Base-by-base conservation (phyloP, 2,113 vertebrate genomes). In the Spilogale gracilis region DNA sequence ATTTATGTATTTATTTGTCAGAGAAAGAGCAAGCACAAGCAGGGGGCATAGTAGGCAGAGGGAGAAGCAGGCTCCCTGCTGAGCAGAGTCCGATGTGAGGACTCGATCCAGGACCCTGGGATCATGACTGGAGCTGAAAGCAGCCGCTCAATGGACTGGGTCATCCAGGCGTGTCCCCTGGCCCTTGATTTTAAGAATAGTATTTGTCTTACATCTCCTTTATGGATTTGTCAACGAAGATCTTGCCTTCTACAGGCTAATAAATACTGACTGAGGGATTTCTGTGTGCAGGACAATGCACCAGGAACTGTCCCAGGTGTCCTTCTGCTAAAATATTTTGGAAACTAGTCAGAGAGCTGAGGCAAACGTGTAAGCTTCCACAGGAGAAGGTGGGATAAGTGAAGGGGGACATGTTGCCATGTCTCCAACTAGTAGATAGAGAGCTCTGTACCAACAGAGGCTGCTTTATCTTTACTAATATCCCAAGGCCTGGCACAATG, bases 181-280 rank as follows among this genome's bases (percentile, higher is more conserved):
- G 32, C 38, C 16, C 52, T 92, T 82, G 50, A 61, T 83, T 78
- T 94, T 94, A 84, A 91, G 6, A 63, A 63, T 17, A 87, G 30
- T 56, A 38, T 60, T 65, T 94, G 14, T 87, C 93, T 91, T 76
- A 21, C 52, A 83, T 67, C 45, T 89, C 14, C 94, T 67, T 63
- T 52, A 56, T 60, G 74, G 38, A 73, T 60, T 79, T 79, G 58
- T 65, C 81, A 67, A 58, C 16, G 27, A 84, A 88, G 43, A 84
- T 56, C 21, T 10, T 91, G 89, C 74, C 48, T 73, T 56, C 16
- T 45, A 1, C 3, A 76, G 65, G 30, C 61, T 50, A 73, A 20
- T 43, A 58, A 90, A 93, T 74, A 94, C 18, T 45, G 78, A 63
- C 52, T 79, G 74, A 92, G 52, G 14, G 43, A 21, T 73, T 91